A percentile compares a stretch with the other conserved stretches of the same genome.
Conservation (phyloP, 2,888 invertebrate genomes). For the Zhuqinia jingwanae region DNA sequence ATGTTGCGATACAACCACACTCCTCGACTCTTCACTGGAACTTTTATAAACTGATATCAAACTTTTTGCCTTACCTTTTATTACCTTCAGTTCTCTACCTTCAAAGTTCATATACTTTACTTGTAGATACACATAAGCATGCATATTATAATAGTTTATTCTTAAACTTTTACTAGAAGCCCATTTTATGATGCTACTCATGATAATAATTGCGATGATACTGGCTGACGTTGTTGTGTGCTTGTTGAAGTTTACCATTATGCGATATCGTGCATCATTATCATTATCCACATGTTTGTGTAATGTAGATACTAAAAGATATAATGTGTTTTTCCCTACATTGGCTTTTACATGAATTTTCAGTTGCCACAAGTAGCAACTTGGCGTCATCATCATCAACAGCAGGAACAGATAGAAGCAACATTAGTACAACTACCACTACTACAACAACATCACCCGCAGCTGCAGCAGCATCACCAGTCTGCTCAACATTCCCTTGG, state of each 20-base stretch:
- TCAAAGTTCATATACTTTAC: too few species aligned
- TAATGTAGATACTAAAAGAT: conserved; percentile 1
- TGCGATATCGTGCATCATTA: conserved; percentile 9
- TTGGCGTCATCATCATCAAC: conserved; percentile 52
- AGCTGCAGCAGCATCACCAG: conserved; percentile 16
- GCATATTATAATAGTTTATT: too few species aligned
- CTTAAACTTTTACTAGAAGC: too few species aligned
- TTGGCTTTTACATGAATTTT: conserved; percentile 26
- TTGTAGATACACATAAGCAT: too few species aligned
- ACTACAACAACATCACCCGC: conserved; percentile 18
- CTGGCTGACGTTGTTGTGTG: background rate
- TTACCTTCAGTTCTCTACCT: too few species aligned
- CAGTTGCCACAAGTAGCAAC: conserved; percentile 47
- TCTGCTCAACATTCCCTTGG: conserved; percentile 73
- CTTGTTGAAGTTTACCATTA: conserved; percentile 9
- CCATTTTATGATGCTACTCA: too few species aligned
- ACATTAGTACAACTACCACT: conserved; percentile 26
- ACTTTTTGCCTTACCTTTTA: too few species aligned
- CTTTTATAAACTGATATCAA: too few species aligned
- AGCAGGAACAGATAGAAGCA: conserved; percentile 30
- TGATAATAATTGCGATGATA: background rate
- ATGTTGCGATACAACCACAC: too few species aligned
- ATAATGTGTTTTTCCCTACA: background rate
- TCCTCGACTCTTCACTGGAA: too few species aligned
- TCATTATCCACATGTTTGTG: background rate